Evolutionary conservation across 2,113 vertebrate genomes (phyloP).

Genomic region (Anhinga rufa): DNA sequence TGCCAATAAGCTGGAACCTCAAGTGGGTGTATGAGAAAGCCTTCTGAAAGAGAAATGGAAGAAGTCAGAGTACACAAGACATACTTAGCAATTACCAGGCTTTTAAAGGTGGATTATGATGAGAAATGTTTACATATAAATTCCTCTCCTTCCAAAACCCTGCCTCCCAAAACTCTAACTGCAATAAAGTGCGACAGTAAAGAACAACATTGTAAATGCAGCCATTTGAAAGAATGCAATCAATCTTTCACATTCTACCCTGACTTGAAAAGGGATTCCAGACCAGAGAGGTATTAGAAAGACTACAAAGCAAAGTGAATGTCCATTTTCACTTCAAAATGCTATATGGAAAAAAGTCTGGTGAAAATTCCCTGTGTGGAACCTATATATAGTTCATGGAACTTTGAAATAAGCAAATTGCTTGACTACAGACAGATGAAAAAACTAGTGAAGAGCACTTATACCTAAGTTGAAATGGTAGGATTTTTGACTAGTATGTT

Average conservation of each 20-base stretch:
- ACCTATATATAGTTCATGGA: not conserved
- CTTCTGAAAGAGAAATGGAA: not conserved
- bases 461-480: not conserved
- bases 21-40: not conserved
- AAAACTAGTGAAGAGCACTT: not conserved
- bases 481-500: not conserved
- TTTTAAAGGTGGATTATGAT: not conserved
- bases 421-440: not conserved
- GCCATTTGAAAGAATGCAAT: not conserved
- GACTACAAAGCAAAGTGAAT: not conserved
- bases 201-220: not conserved
- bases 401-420: not conserved
- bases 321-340: not conserved
- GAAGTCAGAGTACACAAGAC: not conserved
- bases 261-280: not conserved
- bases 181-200: not conserved
- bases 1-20: not conserved
- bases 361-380: not conserved
- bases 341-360: not conserved
- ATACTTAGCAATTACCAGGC: not conserved
- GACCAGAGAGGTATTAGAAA: not conserved
- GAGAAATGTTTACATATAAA: not conserved
- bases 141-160: not conserved
- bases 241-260: not conserved
- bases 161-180: not conserved